Evolutionary conservation across 2,797 vertebrate genomes (phyloP).

Genomic region (Cynopterus sphinx): DNA sequence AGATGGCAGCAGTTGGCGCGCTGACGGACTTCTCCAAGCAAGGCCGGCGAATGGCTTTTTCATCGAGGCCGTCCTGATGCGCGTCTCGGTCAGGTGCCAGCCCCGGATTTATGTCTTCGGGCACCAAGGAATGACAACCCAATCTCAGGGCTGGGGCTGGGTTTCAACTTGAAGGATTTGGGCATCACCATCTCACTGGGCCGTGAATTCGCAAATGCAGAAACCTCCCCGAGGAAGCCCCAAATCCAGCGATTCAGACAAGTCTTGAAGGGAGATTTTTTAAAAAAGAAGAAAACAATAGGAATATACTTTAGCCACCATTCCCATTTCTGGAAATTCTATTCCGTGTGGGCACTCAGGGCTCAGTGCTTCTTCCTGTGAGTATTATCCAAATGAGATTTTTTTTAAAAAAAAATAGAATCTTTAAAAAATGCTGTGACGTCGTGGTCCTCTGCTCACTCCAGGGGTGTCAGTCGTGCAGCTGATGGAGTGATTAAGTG

Average conservation of each 20-base stretch:
- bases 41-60: neutral
- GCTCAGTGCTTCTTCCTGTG: conserved; percentile 42
- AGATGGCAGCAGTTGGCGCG: neutral
- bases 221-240: conserved; percentile 20
- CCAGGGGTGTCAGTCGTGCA: neutral
- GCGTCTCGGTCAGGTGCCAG: neutral
- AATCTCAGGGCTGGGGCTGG: neutral
- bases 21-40: neutral
- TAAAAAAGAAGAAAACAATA: neutral
- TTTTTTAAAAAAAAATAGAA: neutral
- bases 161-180: conserved; percentile 21
- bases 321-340: conserved; percentile 55
- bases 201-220: conserved; percentile 44
- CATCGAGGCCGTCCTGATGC: neutral
- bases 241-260: neutral
- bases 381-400: conserved; percentile 50
- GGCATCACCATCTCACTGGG: neutral
- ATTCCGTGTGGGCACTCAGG: conserved; percentile 50
- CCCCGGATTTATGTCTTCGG: neutral
- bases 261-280: neutral
- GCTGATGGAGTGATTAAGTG: neutral
- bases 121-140: conserved; percentile 22
- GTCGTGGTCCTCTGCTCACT: neutral
- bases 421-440: neutral
- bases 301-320: conserved; percentile 37